Conservation (phyloP, 2,888 invertebrate species). For the Philopedon plagiatum region DNA sequence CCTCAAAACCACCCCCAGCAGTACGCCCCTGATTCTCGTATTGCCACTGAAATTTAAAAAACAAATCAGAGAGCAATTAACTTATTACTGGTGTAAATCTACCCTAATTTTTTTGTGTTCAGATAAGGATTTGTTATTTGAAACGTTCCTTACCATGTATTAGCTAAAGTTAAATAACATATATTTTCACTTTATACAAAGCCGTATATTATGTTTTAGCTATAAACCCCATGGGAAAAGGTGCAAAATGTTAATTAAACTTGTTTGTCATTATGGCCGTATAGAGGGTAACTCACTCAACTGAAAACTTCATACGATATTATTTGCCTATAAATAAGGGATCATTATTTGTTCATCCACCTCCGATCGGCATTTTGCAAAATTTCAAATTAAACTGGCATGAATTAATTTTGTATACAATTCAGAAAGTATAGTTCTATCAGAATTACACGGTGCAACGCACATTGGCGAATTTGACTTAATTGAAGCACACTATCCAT, state of each 20-base stretch:
- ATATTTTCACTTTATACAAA: too few species aligned
- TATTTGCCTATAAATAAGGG: conserved; percentile 7
- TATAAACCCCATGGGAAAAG: too few species aligned
- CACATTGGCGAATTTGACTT: conserved; percentile 3
- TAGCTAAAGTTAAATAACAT: too few species aligned
- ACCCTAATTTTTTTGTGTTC: too few species aligned
- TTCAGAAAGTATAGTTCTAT: background rate
- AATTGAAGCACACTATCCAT: background rate
- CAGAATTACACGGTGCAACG: background rate
- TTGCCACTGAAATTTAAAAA: too few species aligned
- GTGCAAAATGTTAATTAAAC: background rate
- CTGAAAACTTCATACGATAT: background rate
- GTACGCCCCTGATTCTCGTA: too few species aligned
- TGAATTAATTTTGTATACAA: conserved; percentile 7
- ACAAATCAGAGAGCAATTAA: too few species aligned
- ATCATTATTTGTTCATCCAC: background rate
- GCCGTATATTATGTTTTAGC: too few species aligned
- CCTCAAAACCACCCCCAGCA: too few species aligned
- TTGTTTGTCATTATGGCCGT: background rate
- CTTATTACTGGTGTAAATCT: too few species aligned
- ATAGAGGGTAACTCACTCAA: background rate
- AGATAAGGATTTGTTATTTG: too few species aligned
- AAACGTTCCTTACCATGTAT: too few species aligned
- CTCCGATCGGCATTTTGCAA: background rate
- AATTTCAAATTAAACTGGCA: background rate